Conservation (phyloP, 2,113 vertebrate species). For the Neotoma lepida region DNA sequence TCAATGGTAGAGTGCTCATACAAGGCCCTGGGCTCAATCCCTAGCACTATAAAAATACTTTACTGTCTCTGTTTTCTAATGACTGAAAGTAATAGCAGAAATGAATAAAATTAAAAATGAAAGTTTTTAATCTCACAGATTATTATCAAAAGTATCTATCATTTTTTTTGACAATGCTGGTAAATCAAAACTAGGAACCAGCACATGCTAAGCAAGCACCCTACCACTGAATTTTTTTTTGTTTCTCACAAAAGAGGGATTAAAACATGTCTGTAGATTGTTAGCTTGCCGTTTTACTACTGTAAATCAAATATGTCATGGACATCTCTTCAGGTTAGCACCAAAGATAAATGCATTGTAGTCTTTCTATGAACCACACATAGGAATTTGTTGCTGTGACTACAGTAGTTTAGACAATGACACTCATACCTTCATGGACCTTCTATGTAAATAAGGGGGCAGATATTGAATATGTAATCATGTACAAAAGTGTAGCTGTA, state of each 20-base stretch:
- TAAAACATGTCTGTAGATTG: constrained; percentile 23
- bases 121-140: not conserved
- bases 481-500: constrained; percentile 34
- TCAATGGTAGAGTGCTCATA: not conserved
- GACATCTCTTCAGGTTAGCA: constrained; percentile 36
- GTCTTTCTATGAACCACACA: constrained; percentile 16
- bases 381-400: not conserved
- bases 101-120: constrained; percentile 31
- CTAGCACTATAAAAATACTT: not conserved
- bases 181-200: not conserved
- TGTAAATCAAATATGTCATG: not conserved
- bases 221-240: not conserved
- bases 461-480: constrained; percentile 31
- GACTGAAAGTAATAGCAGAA: constrained; percentile 35
- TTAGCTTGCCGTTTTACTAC: not conserved
- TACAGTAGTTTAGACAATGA: constrained; percentile 4
- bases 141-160: not conserved
- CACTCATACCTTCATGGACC: constrained; percentile 1
- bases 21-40: not conserved
- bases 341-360: not conserved
- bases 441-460: constrained; percentile 27
- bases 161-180: not conserved
- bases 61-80: constrained; percentile 34
- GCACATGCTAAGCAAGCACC: not conserved
- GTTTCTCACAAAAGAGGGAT: not conserved